Evolutionary conservation across 2,113 vertebrate genomes (phyloP).

Genomic region (Eonycteris spelaea): DNA sequence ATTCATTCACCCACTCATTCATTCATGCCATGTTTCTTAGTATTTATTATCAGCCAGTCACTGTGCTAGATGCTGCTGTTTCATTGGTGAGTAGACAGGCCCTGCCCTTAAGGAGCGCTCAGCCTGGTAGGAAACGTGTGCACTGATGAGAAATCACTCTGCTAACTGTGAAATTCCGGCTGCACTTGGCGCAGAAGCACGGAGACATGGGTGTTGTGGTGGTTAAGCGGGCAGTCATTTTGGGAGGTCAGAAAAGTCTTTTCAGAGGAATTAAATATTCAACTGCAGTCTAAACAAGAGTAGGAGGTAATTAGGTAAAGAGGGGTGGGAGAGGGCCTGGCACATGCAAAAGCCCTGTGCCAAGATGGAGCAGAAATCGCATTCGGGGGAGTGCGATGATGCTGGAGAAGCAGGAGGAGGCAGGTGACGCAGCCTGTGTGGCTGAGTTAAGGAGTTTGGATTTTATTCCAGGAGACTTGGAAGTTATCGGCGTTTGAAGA

Average conservation of each 20-base stretch:
- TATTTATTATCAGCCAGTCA: not conserved
- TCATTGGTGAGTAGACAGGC: not conserved
- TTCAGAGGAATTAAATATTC: not conserved
- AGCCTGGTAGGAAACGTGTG: not conserved
- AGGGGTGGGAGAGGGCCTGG: not conserved
- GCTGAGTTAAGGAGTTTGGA: not conserved
- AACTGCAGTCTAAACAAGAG: not conserved
- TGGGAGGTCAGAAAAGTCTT: not conserved
- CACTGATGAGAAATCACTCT: not conserved
- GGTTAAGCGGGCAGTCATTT: not conserved
- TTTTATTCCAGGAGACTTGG: not conserved
- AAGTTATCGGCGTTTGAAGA: conserved; percentile 21
- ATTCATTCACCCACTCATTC: not conserved
- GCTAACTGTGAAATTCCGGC: not conserved
- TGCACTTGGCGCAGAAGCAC: not conserved
- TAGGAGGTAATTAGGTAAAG: not conserved
- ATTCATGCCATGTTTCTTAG: not conserved
- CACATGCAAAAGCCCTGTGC: not conserved
- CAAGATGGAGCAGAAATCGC: not conserved
- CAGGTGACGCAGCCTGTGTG: not conserved
- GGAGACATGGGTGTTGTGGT: not conserved
- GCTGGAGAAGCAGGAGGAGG: not conserved
- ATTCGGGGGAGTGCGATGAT: not conserved
- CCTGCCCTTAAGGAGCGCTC: not conserved
- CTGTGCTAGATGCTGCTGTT: not conserved